phyloP scores from a whole-genome alignment of 2,797 vertebrate species.

The Rhadinocentrus ornatus region DNA sequence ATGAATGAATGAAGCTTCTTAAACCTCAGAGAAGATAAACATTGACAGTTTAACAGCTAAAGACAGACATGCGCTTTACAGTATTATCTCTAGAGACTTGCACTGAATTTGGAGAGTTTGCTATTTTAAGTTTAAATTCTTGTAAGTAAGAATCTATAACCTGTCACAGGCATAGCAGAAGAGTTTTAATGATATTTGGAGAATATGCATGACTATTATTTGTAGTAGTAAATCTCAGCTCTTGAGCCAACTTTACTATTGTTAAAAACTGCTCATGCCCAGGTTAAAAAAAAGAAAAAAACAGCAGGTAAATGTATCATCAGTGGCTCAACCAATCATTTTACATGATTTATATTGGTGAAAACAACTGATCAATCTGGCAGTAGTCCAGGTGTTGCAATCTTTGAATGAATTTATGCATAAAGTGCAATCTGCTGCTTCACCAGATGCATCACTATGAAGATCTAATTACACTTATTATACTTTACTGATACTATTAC shows the following conservation, averaged over 20 bases:
- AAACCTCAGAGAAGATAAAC: conserved; percentile 61
- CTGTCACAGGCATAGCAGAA: neutral
- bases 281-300: neutral
- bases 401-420: neutral
- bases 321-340: neutral
- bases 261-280: neutral
- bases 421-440: neutral
- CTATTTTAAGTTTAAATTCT: conserved; percentile 31
- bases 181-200: neutral
- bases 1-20: conserved; percentile 63
- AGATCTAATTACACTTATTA: neutral
- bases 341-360: neutral
- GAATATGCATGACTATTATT: conserved; percentile 4
- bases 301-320: no score
- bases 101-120: conserved; percentile 14
- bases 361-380: neutral
- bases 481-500: neutral
- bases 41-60: conserved; percentile 52
- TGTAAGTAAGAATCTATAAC: conserved; percentile 26
- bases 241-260: neutral
- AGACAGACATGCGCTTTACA: conserved; percentile 54
- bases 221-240: neutral
- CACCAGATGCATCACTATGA: neutral
- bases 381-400: neutral
- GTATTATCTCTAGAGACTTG: conserved; percentile 48